Conservation (phyloP, 2,797 vertebrate species). For the Lepidocolaptes lacrymiger region DNA sequence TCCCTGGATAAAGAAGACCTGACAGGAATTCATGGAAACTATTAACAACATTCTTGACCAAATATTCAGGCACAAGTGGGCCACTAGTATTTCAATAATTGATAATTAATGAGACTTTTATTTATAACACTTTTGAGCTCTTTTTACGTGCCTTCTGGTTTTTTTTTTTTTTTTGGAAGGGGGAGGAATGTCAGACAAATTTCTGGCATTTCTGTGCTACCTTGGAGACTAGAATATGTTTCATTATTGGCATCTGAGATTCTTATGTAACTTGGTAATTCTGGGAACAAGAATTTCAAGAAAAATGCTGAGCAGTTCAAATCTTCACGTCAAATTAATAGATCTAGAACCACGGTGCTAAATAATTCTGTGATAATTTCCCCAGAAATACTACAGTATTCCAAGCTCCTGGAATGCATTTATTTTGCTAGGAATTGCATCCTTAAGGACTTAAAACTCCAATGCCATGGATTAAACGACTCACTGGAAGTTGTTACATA, state of each 20-base stretch:
- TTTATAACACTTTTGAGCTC: background rate
- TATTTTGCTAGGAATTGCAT: background rate
- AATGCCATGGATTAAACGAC: fast-evolving
- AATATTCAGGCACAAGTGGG: background rate
- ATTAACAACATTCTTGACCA: background rate
- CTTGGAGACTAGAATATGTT: slow-evolving; percentile 61
- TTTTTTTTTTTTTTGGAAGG: background rate
- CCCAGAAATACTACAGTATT: background rate
- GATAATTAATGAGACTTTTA: background rate
- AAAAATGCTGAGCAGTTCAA: slow-evolving; percentile 28
- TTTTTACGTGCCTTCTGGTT: background rate
- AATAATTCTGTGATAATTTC: background rate
- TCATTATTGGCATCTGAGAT: slow-evolving; percentile 43
- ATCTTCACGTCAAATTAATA: background rate
- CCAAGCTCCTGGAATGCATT: background rate
- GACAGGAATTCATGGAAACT: background rate
- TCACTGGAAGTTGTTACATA: background rate
- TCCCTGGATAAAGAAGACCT: background rate
- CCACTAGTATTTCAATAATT: background rate
- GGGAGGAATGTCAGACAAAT: slow-evolving; percentile 31
- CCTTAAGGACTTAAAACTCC: background rate
- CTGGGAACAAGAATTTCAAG: slow-evolving; percentile 40
- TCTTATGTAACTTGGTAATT: slow-evolving; percentile 50
- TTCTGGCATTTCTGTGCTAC: slow-evolving; percentile 44
- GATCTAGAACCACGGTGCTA: background rate